These are phyloP conservation scores for Alauda arvensis DNA, from an alignment of 2,797 vertebrate species.

Conservation along the genomic window DNA sequence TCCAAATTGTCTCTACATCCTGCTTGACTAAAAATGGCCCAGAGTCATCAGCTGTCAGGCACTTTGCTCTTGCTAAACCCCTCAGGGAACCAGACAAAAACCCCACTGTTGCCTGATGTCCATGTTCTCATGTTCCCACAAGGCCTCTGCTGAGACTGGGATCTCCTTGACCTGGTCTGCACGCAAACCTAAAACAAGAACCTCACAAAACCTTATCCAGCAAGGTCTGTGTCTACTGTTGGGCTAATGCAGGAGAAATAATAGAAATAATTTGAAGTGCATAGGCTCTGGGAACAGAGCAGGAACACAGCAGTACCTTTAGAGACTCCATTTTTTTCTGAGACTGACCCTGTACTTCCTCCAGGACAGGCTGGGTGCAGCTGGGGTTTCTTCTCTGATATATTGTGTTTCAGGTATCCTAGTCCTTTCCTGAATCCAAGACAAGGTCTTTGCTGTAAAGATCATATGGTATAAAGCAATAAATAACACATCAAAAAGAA, in stretches of 20 bases:
- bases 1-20: background rate
- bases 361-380: fast-evolving
- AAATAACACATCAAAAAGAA: background rate
- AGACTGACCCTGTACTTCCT: background rate
- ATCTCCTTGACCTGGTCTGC: background rate
- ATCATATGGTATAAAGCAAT: background rate
- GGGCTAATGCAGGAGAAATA: background rate
- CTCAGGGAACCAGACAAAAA: background rate
- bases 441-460: background rate
- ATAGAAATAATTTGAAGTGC: background rate
- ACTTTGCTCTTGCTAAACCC: background rate
- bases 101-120: background rate
- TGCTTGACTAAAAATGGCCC: background rate
- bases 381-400: background rate
- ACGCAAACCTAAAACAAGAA: fast-evolving
- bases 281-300: background rate
- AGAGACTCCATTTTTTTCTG: background rate
- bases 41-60: background rate
- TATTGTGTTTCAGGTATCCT: background rate
- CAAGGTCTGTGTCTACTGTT: background rate
- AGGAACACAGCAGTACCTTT: background rate
- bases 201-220: background rate
- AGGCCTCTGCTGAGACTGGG: background rate
- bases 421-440: background rate
- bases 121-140: background rate